Evolutionary conservation across 2,888 invertebrate species (phyloP), one percentile per base, ranked within the genome.

Genomic region (Stenodera caucasica): DNA sequence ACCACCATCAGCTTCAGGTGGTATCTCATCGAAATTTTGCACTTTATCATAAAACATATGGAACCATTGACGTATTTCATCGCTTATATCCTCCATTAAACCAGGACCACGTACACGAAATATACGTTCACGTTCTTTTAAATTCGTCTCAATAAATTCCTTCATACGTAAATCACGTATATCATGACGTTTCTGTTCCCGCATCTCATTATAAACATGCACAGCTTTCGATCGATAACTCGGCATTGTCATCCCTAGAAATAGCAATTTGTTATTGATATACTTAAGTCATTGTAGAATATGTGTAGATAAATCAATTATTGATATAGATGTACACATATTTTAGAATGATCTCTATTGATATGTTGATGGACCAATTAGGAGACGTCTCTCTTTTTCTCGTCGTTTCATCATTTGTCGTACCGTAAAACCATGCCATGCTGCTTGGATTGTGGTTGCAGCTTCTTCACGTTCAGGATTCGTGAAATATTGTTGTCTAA

Each of bases 21-120:
- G 92, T 75, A 85, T 90, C 65, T 88, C 87, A 63, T 92, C 91
- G 74, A 92, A 91, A 52, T 82, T 78, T 26, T 82, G 82, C 0
- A 82, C 76, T 59, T 77, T 75, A 40, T 78, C 77, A 78, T 89
- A 88, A 88, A 89, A 91, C 57, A 85, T 81, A 51, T 82, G 75
- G 73, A 90, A 88, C 92, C 92, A 92, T 72, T 87, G 85, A 59
- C 89, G 82, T 58, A 93, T 86, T 81, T 92, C 91, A 64, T 86
- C 88, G 37, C 88, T 85, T 75, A 92, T 89, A 69, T 89, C 88
- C 73, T 92, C 92, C 80, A 89, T 85, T 65, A 91, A 82, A 35
- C 85, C 82, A 5, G 84, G 85, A 70, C 83, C 82, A 52, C 84
- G 78, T 2, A 85, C 78, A 64, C 78, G 76, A 18, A 86, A 72